Percentiles rank a stretch among this genome's conserved stretches.
Conservation (phyloP, 2,797 vertebrate species). For the Ceryle rudis region DNA sequence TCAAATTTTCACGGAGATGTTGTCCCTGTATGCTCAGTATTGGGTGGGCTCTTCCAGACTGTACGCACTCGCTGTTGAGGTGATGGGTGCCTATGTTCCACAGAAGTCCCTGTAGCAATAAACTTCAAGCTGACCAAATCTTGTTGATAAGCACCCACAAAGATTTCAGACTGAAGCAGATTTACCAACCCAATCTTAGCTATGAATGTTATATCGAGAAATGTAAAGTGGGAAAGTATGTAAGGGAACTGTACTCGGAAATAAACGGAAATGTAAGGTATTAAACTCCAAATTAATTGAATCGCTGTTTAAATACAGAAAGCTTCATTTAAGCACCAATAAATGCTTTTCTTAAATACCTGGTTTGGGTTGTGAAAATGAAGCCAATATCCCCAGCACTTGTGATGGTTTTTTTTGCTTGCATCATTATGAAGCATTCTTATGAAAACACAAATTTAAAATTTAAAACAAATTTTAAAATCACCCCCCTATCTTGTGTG, state of each 20-base stretch:
- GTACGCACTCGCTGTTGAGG: background rate
- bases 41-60: background rate
- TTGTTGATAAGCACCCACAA: background rate
- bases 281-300: background rate
- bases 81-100: background rate
- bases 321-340: background rate
- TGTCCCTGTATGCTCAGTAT: background rate
- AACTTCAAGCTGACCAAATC: background rate
- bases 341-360: background rate
- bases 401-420: background rate
- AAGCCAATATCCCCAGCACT: background rate
- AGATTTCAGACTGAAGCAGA: background rate
- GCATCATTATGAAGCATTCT: background rate
- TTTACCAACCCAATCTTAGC: background rate
- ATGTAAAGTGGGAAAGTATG: background rate
- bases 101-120: fast-evolving
- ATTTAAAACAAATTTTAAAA: background rate
- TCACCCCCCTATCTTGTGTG: background rate
- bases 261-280: background rate
- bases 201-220: background rate
- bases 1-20: background rate
- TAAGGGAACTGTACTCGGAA: background rate
- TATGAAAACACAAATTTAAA: background rate
- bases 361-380: background rate
- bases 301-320: background rate